These are phyloP conservation scores for Pagetopsis macropterus DNA, from an alignment of 2,797 vertebrate species.

Conservation along the genomic window DNA sequence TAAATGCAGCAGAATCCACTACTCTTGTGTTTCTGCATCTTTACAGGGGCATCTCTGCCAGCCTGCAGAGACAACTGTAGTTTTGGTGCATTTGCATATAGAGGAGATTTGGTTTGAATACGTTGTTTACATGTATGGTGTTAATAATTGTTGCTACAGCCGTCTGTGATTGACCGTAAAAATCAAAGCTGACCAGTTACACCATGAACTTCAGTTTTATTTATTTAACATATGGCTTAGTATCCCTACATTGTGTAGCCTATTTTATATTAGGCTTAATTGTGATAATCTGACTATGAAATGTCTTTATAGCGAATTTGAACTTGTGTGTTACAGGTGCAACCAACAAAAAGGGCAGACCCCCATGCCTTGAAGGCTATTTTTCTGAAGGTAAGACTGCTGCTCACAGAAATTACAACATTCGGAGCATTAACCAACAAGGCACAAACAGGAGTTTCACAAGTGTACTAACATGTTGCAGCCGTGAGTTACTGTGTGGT, in stretches of 20 bases:
- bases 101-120: slow-evolving; percentile 14
- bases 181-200: slow-evolving; percentile 44
- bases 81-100: slow-evolving; percentile 47
- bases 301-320: slow-evolving; percentile 8
- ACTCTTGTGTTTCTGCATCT: slow-evolving; percentile 53
- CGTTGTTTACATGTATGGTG: slow-evolving; percentile 24
- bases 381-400: slow-evolving; percentile 92
- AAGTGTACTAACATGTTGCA: slow-evolving; percentile 6
- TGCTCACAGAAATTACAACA: slow-evolving; percentile 6
- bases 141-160: slow-evolving; percentile 14
- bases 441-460: slow-evolving; percentile 10
- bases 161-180: slow-evolving; percentile 32
- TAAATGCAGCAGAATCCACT: slow-evolving; percentile 33
- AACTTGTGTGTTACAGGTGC: slow-evolving; percentile 84
- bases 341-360: slow-evolving; percentile 91
- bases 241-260: not conserved
- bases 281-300: slow-evolving; percentile 11
- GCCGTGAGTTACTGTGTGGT: slow-evolving; percentile 30
- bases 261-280: not conserved
- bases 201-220: slow-evolving; percentile 41
- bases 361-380: slow-evolving; percentile 90
- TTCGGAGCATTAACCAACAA: not conserved
- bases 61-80: slow-evolving; percentile 65
- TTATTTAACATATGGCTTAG: slow-evolving; percentile 1
- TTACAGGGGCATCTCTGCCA: slow-evolving; percentile 64